Conservation (phyloP, 1,140 invertebrate species). For the Polypedilum pembai region DNA sequence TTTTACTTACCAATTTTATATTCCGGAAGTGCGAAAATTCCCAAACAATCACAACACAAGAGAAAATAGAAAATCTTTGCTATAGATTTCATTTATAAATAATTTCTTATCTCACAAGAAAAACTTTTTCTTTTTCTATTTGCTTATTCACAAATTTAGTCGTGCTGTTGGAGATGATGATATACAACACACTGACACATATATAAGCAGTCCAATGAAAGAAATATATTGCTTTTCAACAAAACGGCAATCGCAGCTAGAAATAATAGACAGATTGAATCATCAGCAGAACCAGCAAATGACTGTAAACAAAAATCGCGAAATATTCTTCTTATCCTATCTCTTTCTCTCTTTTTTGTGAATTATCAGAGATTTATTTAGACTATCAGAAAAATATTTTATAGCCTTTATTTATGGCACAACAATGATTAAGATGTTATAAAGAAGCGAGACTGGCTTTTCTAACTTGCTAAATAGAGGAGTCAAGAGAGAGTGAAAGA, state of each 20-base stretch:
- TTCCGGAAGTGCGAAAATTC: slow-evolving; percentile 16
- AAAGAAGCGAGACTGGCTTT: neutral
- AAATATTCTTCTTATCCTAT: neutral
- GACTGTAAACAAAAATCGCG: neutral
- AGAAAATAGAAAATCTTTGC: neutral
- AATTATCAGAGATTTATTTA: slow-evolving; percentile 10
- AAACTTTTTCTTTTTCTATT: neutral
- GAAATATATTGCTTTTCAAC: slow-evolving; percentile 12
- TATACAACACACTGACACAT: too few relatives aligned
- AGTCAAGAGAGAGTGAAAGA: neutral
- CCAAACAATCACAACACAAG: neutral
- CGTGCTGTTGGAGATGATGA: neutral
- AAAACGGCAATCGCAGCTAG: neutral
- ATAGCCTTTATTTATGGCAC: neutral
- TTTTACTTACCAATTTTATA: slow-evolving; percentile 1
- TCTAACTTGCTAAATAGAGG: neutral
- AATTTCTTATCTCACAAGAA: neutral
- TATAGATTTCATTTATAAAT: slow-evolving; percentile 14
- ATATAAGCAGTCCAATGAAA: neutral
- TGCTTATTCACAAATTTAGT: neutral
- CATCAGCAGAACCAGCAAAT: neutral
- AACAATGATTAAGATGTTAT: slow-evolving; percentile 7
- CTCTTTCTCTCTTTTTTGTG: neutral
- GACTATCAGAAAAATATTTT: slow-evolving; percentile 19
- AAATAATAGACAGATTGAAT: neutral